Percentiles rank a stretch among this genome's conserved stretches.
Evolutionary conservation across 2,797 vertebrate genomes (phyloP).

Genomic region (Threskiornis aethiopicus): DNA sequence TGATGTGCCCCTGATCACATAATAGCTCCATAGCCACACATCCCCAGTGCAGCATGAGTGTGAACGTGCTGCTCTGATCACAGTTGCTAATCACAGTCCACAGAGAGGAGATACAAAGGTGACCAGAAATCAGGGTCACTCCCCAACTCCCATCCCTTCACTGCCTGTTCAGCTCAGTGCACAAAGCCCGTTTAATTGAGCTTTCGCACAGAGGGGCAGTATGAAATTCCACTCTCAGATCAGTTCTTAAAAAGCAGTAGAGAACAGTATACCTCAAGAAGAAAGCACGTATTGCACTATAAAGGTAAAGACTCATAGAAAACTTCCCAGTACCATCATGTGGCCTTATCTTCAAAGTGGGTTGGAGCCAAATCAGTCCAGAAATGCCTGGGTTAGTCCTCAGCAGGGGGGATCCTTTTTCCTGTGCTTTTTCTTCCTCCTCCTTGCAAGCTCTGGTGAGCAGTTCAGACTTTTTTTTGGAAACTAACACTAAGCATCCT

Average conservation of each 20-base stretch:
- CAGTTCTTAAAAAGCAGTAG: not conserved
- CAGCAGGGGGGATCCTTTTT: conserved; percentile 3
- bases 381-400: conserved; percentile 9
- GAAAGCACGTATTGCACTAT: not conserved
- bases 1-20: not conserved
- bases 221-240: not conserved
- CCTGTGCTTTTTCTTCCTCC: conserved; percentile 10
- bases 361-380: conserved; percentile 14
- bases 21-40: not conserved
- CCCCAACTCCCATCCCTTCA: not conserved
- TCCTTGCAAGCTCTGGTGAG: not conserved
- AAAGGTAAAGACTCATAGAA: not conserved
- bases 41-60: not conserved
- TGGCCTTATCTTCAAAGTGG: conserved; percentile 25
- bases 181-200: not conserved
- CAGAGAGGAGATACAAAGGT: not conserved
- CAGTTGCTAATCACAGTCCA: not conserved
- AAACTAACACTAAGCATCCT: conserved; percentile 6
- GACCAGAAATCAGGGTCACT: not conserved
- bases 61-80: not conserved
- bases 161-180: not conserved
- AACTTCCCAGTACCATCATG: not conserved
- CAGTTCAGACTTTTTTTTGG: not conserved
- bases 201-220: not conserved
- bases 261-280: not conserved